phyloP scores from a whole-genome alignment of 1,140 invertebrate genomes.

The Pachyrhynchus sulphureomaculatus region DNA sequence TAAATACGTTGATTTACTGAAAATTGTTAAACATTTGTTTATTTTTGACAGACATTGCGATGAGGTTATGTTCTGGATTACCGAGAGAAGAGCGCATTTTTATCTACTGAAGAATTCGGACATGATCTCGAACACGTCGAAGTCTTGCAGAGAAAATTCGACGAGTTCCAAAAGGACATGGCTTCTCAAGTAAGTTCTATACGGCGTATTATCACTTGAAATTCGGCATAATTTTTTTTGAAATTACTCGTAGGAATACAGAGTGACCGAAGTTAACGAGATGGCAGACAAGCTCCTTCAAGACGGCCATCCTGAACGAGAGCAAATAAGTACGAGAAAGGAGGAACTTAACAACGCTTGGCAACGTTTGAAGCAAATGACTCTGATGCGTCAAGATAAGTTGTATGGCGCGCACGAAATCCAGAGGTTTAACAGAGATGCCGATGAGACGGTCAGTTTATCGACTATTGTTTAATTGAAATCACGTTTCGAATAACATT shows the following conservation, averaged over 20 bases:
- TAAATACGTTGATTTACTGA: too few relatives aligned
- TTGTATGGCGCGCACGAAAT: slow-evolving; percentile 99
- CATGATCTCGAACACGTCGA: slow-evolving; percentile 98
- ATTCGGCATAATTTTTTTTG: background rate
- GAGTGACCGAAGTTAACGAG: slow-evolving; percentile 94
- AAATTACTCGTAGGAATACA: slow-evolving; percentile 68
- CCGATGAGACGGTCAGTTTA: slow-evolving; percentile 81
- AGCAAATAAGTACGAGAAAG: slow-evolving; percentile 85
- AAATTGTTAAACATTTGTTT: too few relatives aligned
- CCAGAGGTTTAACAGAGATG: slow-evolving; percentile 97
- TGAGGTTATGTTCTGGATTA: slow-evolving; percentile 99
- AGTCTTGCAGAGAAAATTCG: slow-evolving; percentile 97
- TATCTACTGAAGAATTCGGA: slow-evolving; percentile 95
- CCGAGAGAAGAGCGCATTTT: slow-evolving; percentile 94
- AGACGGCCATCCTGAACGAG: slow-evolving; percentile 94
- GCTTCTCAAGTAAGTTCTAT: slow-evolving; percentile 78
- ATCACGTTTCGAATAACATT: too few relatives aligned
- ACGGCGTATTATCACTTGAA: background rate
- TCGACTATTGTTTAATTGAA: too few relatives aligned
- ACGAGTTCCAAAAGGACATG: slow-evolving; percentile 99
- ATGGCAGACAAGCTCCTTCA: slow-evolving; percentile 89
- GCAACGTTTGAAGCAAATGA: slow-evolving; percentile 90
- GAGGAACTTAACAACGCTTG: slow-evolving; percentile 96
- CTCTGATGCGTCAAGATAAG: slow-evolving; percentile 91
- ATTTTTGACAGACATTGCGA: slow-evolving; percentile 84